These are phyloP conservation scores for Scolopax mira DNA, from an alignment of 2,113 vertebrate genomes.

Conservation along the genomic window DNA sequence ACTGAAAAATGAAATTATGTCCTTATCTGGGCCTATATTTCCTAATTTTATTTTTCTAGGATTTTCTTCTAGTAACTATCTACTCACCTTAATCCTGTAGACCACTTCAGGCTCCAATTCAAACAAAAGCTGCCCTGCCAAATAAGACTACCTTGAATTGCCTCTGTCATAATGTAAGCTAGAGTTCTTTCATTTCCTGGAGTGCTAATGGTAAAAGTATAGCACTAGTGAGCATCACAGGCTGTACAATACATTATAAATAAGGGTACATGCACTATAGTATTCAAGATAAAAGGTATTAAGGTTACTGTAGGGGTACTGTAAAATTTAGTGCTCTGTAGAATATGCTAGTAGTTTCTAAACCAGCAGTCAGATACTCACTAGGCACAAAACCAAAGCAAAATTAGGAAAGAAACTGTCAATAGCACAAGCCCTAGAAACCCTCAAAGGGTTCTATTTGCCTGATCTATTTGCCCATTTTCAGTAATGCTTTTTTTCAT, in stretches of 20 bases:
- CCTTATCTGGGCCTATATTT: background rate
- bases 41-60: background rate
- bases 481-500: background rate
- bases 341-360: conserved; percentile 56
- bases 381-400: conserved; percentile 40
- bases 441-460: conserved; percentile 16
- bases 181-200: conserved; percentile 39
- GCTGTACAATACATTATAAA: conserved; percentile 55
- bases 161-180: background rate
- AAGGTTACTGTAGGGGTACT: conserved; percentile 55
- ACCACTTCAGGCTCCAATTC: background rate
- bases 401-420: conserved; percentile 36
- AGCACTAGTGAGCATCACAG: conserved; percentile 36
- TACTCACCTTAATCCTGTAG: background rate
- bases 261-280: conserved; percentile 31
- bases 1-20: background rate
- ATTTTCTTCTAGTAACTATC: background rate
- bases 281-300: conserved; percentile 63
- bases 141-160: background rate
- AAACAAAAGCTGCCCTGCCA: background rate
- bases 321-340: conserved; percentile 64
- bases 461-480: conserved; percentile 13
- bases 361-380: conserved; percentile 23
- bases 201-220: conserved; percentile 46
- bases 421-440: conserved; percentile 1